A percentile compares a stretch with the other conserved stretches of the same genome.
Evolutionary conservation across 2,797 vertebrate species (phyloP).

Genomic region (Hydrophis major): DNA sequence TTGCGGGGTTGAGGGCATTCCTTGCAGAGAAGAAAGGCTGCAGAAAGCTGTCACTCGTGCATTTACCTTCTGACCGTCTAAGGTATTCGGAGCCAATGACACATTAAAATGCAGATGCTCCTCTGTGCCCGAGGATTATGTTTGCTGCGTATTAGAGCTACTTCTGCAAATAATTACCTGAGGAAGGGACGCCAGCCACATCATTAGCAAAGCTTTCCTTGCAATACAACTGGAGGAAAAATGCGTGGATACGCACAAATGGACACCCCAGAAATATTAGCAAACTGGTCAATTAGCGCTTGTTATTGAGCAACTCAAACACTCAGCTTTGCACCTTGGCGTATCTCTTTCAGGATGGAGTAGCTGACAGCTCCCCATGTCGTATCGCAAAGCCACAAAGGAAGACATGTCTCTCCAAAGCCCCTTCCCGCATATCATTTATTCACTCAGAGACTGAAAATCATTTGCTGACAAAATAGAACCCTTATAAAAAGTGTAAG

Average conservation of each 20-base stretch:
- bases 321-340: background rate
- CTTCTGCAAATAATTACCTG: slow-evolving; percentile 35
- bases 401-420: background rate
- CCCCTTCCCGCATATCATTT: background rate
- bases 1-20: background rate
- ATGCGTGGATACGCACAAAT: background rate
- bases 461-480: too few species aligned
- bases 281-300: slow-evolving; percentile 33
- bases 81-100: background rate
- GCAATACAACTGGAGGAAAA: slow-evolving; percentile 24
- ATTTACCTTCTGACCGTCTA: background rate
- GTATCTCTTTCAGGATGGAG: too few species aligned
- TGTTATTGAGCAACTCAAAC: slow-evolving; percentile 12
- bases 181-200: slow-evolving; percentile 20
- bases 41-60: background rate
- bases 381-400: background rate
- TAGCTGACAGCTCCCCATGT: too few species aligned
- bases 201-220: slow-evolving; percentile 21
- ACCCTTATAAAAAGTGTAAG: too few species aligned
- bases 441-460: too few species aligned
- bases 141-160: slow-evolving; percentile 35
- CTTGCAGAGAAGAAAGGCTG: background rate
- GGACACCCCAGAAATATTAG: background rate
- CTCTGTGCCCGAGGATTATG: background rate
- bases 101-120: slow-evolving; percentile 26